Evolutionary conservation across 2,888 invertebrate genomes (phyloP), one percentile per base, ranked within the genome.

Genomic region (Metalampra italica): DNA sequence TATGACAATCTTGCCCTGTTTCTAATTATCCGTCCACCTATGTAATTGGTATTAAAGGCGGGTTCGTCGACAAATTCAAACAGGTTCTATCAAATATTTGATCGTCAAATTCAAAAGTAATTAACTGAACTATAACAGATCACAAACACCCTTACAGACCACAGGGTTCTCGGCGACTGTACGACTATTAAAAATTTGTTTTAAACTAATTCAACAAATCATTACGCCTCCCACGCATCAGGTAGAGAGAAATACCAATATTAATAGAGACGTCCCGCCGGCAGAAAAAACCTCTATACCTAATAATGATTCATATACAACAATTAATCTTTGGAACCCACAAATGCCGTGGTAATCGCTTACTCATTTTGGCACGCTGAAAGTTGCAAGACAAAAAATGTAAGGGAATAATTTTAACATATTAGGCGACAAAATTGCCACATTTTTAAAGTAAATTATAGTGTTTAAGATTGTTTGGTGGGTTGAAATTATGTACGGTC

Each of bases 391-490:
- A 51, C 41, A 60, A 57, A 68, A 72, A 75, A 75, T 68, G 68
- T 60, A 55, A 54, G 57, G 64, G 66, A 67, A 74, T 68, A 79
- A 82, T 81, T 79, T 82, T 76, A 79, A 86, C 84, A 82, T 83
- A 86, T 85, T 84, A 82, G 79, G 86, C 85, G 86, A 87, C 86
- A 87, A 83, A 84, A 68, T 78, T 74, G 72, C 62, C 86, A 83
- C 83, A 66, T 85, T 82, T 78, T 64, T 66, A 65, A 66, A 59
- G 64, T 71, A 75, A 82, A 81, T 78, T 75, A 78, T 75, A 68
- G 71, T 75, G 68, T 76, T 80, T 55, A 68, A 70, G 62, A 71
- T 70, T 74, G 75, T 75, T 78, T 69, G 73, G 70, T 74, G 64
- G 68, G 66, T 54, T 65, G 61, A 66, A 64, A 67, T 77, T 78